A percentile compares a stretch with the other conserved stretches of the same genome.
Conservation (phyloP, 2,113 vertebrate genomes). For the Patagioenas fasciata region DNA sequence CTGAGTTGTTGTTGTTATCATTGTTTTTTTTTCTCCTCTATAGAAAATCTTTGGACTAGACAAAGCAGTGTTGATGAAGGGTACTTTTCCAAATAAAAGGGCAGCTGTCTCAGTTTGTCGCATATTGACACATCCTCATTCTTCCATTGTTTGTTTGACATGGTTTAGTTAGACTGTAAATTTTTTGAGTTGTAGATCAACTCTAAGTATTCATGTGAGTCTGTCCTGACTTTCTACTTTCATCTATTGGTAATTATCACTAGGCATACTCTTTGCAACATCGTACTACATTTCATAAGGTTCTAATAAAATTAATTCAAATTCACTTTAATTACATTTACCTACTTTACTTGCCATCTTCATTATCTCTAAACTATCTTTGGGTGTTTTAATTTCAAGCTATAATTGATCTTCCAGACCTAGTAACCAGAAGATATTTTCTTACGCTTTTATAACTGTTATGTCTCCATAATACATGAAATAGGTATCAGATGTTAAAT, state of each 20-base stretch:
- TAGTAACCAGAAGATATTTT: neutral
- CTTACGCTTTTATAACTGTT: neutral
- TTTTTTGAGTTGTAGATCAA: neutral
- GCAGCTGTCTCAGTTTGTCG: neutral
- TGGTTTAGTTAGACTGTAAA: neutral
- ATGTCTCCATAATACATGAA: neutral
- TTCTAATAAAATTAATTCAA: neutral
- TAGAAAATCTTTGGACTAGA: neutral
- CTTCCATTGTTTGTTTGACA: neutral
- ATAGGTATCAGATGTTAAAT: neutral
- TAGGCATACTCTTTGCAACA: neutral
- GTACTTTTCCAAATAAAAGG: neutral
- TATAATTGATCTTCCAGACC: neutral
- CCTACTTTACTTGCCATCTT: neutral
- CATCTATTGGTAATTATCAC: neutral
- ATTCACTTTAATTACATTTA: neutral
- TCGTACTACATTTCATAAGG: neutral
- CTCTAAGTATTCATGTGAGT: neutral
- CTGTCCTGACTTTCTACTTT: neutral
- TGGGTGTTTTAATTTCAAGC: neutral
- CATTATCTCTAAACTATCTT: neutral
- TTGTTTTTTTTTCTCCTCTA: neutral
- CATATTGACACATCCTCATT: neutral
- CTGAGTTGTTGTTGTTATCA: accelerated
- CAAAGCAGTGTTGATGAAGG: neutral